Percentiles rank a stretch among this genome's conserved stretches.
These are phyloP conservation scores for Mesocentrotus franciscanus DNA, from an alignment of 53 echinoderm and acorn worm species.

Conservation along the genomic window DNA sequence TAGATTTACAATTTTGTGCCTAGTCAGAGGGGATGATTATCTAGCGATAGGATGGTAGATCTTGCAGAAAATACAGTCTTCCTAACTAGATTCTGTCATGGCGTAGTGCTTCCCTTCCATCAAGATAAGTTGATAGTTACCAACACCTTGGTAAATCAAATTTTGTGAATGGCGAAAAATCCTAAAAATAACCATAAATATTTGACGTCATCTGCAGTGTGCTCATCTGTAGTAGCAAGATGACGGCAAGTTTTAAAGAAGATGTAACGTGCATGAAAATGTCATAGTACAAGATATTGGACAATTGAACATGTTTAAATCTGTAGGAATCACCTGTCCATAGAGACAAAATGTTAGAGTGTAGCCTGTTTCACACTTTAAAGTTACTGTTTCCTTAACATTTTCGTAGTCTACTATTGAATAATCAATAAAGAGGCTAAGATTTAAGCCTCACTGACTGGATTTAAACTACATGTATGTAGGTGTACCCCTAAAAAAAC, in stretches of 20 bases:
- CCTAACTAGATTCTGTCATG: background rate
- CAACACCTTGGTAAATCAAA: background rate
- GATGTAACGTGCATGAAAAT: too few relatives aligned
- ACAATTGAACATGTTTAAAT: too few relatives aligned
- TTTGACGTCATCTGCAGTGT: background rate
- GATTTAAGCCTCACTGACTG: too few relatives aligned
- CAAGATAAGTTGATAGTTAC: background rate
- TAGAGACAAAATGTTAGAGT: too few relatives aligned
- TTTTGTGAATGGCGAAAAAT: background rate
- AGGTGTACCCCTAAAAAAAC: background rate
- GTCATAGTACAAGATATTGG: too few relatives aligned
- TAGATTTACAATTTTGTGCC: conserved; percentile 28
- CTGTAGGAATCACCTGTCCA: too few relatives aligned
- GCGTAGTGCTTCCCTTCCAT: background rate
- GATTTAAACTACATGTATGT: background rate
- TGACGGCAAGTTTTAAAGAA: background rate
- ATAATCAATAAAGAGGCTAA: background rate
- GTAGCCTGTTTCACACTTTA: too few relatives aligned
- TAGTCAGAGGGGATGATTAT: conserved; percentile 30
- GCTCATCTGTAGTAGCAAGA: background rate
- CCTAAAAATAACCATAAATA: background rate
- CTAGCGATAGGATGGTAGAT: conserved; percentile 1
- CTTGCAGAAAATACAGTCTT: background rate
- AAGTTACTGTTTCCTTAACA: too few relatives aligned
- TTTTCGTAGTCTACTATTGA: background rate